Evolutionary conservation across 2,113 vertebrate species (phyloP).

Genomic region (Columbina picui): DNA sequence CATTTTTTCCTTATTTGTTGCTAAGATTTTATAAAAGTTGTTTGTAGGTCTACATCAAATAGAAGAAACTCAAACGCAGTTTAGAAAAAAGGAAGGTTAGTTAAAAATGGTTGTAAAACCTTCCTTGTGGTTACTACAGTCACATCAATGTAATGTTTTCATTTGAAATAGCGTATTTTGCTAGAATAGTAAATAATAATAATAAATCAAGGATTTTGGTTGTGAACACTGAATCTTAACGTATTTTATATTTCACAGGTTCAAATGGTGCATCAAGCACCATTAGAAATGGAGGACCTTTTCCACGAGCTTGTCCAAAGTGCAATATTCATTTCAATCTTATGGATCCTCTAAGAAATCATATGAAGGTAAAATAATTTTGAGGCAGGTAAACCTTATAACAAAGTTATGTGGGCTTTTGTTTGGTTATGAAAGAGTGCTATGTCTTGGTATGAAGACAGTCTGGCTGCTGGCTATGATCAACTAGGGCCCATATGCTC

Average conservation of each 20-base stretch:
- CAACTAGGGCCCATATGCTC: not conserved
- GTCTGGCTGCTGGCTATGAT: not conserved
- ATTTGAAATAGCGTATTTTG: not conserved
- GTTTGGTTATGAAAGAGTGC: not conserved
- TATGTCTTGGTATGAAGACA: not conserved
- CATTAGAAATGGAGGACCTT: conserved; percentile 84
- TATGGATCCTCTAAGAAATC: conserved; percentile 85
- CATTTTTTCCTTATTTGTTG: not conserved
- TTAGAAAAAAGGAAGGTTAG: not conserved
- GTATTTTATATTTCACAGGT: conserved; percentile 63
- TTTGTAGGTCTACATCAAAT: not conserved
- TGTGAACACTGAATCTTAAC: conserved; percentile 16
- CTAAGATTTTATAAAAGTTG: not conserved
- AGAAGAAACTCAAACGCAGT: not conserved
- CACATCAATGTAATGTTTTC: not conserved
- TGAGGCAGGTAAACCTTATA: not conserved
- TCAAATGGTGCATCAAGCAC: conserved; percentile 46
- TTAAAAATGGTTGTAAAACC: not conserved
- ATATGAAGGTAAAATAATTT: conserved; percentile 83
- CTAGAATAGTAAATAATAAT: not conserved
- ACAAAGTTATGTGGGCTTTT: not conserved
- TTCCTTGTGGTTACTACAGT: not conserved
- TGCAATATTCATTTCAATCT: conserved; percentile 90
- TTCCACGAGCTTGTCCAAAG: conserved; percentile 88
- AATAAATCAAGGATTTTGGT: not conserved